phyloP scores from a whole-genome alignment of 2,797 vertebrate genomes.

The Cossypha dichroa region DNA sequence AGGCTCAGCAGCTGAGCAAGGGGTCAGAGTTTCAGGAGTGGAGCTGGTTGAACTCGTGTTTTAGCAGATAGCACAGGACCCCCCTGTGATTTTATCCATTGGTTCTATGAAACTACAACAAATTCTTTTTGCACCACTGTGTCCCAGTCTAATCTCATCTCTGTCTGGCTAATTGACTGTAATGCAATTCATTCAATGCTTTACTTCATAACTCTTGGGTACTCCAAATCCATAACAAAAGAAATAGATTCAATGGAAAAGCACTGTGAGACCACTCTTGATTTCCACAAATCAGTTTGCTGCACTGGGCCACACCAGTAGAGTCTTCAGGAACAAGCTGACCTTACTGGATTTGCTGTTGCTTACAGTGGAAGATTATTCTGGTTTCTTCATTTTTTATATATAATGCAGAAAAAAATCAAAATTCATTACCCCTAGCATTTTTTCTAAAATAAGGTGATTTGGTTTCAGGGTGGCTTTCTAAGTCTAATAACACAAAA shows the following conservation, averaged over 20 bases:
- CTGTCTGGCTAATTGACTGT: not conserved
- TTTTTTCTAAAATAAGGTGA: not conserved
- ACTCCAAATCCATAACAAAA: not conserved
- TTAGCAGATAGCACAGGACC: not conserved
- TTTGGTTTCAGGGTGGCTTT: not conserved
- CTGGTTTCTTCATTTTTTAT: not conserved
- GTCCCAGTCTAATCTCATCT: not conserved
- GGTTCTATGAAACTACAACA: not conserved
- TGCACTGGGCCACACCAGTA: not conserved
- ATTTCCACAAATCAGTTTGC: not conserved
- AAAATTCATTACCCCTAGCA: not conserved
- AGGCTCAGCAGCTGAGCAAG: fast-evolving
- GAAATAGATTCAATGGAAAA: not conserved
- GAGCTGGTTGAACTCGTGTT: not conserved
- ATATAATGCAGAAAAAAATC: not conserved
- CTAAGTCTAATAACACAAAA: not conserved
- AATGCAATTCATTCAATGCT: not conserved
- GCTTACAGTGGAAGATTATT: not conserved
- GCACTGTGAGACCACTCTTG: not conserved
- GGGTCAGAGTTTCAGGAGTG: not conserved
- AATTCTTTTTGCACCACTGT: not conserved
- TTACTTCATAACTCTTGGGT: not conserved
- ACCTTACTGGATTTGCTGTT: not conserved
- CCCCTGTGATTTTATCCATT: not conserved
- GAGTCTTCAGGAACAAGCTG: not conserved